Evolutionary conservation across 2,888 invertebrate genomes (phyloP).

Genomic region (Anticlea derivata): DNA sequence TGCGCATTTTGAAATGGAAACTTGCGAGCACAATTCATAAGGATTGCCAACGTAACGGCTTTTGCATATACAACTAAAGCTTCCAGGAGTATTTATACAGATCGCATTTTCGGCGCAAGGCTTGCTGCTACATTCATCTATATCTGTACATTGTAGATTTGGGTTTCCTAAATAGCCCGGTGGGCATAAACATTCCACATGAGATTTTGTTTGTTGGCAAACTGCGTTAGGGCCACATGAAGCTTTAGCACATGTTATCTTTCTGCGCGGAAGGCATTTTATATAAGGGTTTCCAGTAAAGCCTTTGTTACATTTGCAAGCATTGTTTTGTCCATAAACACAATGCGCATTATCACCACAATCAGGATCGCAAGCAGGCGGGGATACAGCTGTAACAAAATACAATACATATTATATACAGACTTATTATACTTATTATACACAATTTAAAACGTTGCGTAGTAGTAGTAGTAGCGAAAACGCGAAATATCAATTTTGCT

Average conservation of each 20-base stretch:
- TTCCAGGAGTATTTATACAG: constrained; percentile 95
- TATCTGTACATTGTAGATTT: constrained; percentile 92
- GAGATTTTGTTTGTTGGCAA: constrained; percentile 89
- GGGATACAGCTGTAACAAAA: constrained; percentile 86
- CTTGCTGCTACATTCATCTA: constrained; percentile 91
- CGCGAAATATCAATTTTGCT: too few relatives aligned
- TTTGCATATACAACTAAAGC: constrained; percentile 95
- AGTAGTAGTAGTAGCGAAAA: too few relatives aligned
- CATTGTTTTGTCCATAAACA: constrained; percentile 90
- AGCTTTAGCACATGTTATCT: constrained; percentile 87
- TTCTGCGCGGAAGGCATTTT: constrained; percentile 88
- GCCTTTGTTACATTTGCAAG: constrained; percentile 93
- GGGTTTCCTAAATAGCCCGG: constrained; percentile 94
- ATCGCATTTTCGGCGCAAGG: constrained; percentile 93
- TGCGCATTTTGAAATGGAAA: constrained; percentile 87
- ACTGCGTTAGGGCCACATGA: constrained; percentile 91
- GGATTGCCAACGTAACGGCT: constrained; percentile 94
- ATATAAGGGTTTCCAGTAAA: constrained; percentile 94
- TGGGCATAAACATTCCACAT: constrained; percentile 92
- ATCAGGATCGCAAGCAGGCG: constrained; percentile 90
- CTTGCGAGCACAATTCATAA: constrained; percentile 90
- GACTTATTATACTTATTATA: too few relatives aligned
- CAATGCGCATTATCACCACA: constrained; percentile 95
- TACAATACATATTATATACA: too few relatives aligned
- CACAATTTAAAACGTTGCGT: too few relatives aligned